Evolutionary conservation across 2,888 invertebrate genomes (phyloP).

Genomic region (Embidobia sp.): DNA sequence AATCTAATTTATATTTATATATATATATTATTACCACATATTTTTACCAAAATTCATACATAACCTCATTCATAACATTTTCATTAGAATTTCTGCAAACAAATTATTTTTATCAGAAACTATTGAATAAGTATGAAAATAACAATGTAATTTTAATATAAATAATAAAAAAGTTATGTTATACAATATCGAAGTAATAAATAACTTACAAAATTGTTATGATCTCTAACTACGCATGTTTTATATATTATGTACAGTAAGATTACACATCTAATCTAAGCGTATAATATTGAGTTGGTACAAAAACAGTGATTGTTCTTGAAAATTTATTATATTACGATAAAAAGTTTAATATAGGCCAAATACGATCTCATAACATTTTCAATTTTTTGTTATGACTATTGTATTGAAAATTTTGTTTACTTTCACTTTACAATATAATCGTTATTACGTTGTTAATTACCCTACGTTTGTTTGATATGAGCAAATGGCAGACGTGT

Average conservation of each 20-base stretch:
- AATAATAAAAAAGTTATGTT: no score
- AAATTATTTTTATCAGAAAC: no score
- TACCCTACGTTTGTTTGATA: conserved; percentile 71
- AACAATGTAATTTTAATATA: no score
- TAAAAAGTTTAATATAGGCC: conserved; percentile 34
- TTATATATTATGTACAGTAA: conserved; percentile 73
- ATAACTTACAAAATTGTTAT: no score
- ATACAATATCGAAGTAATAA: no score
- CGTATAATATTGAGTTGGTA: conserved; percentile 74
- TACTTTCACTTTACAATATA: conserved; percentile 48
- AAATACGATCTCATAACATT: conserved; percentile 21
- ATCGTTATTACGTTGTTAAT: conserved; percentile 23
- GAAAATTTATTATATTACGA: conserved; percentile 61
- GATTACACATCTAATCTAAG: conserved; percentile 68
- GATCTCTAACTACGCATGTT: no score
- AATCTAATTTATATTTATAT: no score
- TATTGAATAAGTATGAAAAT: no score
- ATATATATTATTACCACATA: no score
- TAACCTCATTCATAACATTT: no score
- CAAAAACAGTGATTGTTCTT: conserved; percentile 76
- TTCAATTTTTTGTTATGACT: conserved; percentile 10
- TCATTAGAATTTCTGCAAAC: no score
- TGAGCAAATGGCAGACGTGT: conserved; percentile 78
- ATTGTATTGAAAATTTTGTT: conserved; percentile 21
- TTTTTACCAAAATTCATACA: no score